Base-by-base conservation (phyloP, 2,113 vertebrate genomes). In the Trogon melanurus region DNA sequence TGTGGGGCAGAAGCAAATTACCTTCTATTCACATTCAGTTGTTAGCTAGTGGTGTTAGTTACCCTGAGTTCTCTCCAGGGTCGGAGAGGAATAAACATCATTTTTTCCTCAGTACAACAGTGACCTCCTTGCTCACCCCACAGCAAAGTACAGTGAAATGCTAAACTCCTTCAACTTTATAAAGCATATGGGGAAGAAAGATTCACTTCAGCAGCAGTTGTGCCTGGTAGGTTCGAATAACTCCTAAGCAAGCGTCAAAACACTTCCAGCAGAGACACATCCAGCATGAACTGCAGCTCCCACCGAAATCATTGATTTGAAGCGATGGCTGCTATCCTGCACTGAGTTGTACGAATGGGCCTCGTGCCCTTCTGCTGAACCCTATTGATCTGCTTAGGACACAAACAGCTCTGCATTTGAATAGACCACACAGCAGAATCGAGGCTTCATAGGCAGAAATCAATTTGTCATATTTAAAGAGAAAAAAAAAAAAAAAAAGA, bases 41-140 rank as follows among this genome's bases (percentile, higher is more conserved):
- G 19, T 27, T 53, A 27, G n/a, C 4, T 65, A 41, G 30, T 50
- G 34, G 3, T 38, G 27, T 58, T 50, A 53, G 25, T 13, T 3
- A 3, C 41, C 41, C 26, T 36, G 54, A 45, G 36, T 4, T 41
- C 54, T 76, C 64, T 58, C 11, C 4, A 9, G 64, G 21, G 16
- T 32, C 2, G 1, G 47, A 65, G 50, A 69, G 25, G 18, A 22
- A 83, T 53, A 79, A 73, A 34, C 25, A 23, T 4, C 0, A 0
- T 22, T 15, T 45, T 85, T 91, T 56, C 44, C 21, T 56, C 32
- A 41, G 15, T 7, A 27, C 0, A 0, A 13, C 51, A 3, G 0
- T 38, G 65, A 58, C 74, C 22, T 79, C 8, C 64, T 67, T 85
- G 61, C 48, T 93, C 44, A 48, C 20, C 29, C n/a, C 53, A 27